Percentiles rank a stretch among this genome's conserved stretches.
Conservation (phyloP, 2,113 vertebrate species). For the Rhabdornis inornatus region DNA sequence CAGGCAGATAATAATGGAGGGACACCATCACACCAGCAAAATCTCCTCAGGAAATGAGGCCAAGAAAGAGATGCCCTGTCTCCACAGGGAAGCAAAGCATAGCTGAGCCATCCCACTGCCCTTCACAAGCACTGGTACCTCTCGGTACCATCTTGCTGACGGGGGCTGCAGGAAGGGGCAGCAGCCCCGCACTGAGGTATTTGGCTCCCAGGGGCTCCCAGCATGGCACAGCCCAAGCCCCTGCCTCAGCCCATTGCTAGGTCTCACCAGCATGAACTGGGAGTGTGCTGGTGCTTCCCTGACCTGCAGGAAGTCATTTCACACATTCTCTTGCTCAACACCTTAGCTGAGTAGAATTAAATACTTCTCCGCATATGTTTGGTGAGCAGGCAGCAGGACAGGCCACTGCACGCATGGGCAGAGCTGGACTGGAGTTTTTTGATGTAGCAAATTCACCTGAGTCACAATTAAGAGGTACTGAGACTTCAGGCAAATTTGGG, state of each 20-base stretch:
- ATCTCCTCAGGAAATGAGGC: not conserved
- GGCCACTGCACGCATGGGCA: rapidly evolving
- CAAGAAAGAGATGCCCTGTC: not conserved
- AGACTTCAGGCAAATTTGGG: not conserved
- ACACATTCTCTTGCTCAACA: not conserved
- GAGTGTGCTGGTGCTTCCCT: not conserved
- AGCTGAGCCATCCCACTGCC: not conserved
- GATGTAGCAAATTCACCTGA: not conserved
- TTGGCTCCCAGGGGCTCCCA: not conserved
- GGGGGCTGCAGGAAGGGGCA: not conserved
- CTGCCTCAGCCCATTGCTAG: not conserved
- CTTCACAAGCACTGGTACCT: not conserved
- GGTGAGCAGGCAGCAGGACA: not conserved
- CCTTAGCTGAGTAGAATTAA: not conserved
- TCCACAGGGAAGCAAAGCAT: not conserved
- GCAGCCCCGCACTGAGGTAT: rapidly evolving
- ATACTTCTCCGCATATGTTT: rapidly evolving
- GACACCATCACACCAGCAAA: not conserved
- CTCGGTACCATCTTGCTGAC: no score
- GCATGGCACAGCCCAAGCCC: not conserved
- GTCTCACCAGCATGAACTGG: not conserved
- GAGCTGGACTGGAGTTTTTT: not conserved
- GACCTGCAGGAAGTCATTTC: not conserved
- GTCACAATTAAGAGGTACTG: not conserved
- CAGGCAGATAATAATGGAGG: rapidly evolving